These are phyloP conservation scores for Naja naja DNA, from an alignment of 2,113 vertebrate species.

Conservation along the genomic window DNA sequence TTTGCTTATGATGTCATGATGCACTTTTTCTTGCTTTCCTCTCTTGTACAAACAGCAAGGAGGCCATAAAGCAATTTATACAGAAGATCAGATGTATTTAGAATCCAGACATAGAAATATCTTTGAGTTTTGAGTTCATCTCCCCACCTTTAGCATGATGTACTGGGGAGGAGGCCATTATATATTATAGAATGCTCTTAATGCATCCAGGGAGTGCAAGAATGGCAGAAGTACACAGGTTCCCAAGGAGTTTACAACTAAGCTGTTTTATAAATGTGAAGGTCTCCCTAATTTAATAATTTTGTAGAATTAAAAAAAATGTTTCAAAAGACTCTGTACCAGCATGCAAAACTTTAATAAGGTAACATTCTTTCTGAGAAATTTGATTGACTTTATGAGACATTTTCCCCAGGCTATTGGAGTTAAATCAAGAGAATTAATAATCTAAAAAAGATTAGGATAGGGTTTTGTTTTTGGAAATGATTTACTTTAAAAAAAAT, in stretches of 20 bases:
- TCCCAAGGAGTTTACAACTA: background rate
- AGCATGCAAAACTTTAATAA: slow-evolving; percentile 10
- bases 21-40: background rate
- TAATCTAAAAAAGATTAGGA: rapidly evolving
- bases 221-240: background rate
- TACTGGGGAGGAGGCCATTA: background rate
- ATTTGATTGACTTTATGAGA: slow-evolving; percentile 12
- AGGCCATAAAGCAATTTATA: background rate
- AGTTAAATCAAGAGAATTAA: slow-evolving; percentile 28
- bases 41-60: background rate
- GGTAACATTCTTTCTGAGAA: slow-evolving; percentile 8
- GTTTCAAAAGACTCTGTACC: slow-evolving; percentile 11
- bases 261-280: background rate
- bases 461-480: slow-evolving; percentile 20
- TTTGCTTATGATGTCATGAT: background rate
- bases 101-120: background rate
- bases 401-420: slow-evolving; percentile 27
- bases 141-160: background rate
- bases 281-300: slow-evolving; percentile 25
- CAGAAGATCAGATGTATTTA: background rate
- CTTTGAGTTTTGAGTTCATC: background rate
- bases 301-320: background rate
- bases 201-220: background rate
- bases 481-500: background rate
- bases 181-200: background rate